phyloP scores from a whole-genome alignment of 2,113 vertebrate genomes.

The Zootoca vivipara region DNA sequence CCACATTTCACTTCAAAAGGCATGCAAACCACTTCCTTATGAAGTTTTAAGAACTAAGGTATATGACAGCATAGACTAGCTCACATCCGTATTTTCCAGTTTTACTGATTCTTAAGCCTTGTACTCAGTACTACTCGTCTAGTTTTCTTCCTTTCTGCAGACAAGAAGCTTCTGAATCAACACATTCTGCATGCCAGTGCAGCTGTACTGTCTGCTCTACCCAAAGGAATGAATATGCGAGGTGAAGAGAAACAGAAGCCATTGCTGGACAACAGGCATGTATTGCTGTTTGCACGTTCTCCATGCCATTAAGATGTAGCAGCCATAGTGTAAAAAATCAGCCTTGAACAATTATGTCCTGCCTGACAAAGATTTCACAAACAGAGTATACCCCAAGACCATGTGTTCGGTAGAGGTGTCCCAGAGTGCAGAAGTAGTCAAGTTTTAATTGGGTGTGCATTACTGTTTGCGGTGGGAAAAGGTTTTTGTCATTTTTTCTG shows the following conservation, averaged over 20 bases:
- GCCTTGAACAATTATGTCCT: not conserved
- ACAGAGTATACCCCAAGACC: not conserved
- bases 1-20: conserved; percentile 3
- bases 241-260: not conserved
- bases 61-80: not conserved
- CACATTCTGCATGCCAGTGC: not conserved
- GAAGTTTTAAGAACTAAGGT: not conserved
- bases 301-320: not conserved
- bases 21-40: not conserved
- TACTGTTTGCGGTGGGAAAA: not conserved
- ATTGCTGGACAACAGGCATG: not conserved
- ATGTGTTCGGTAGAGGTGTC: not conserved
- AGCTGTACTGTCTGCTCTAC: not conserved
- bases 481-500: not conserved
- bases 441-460: not conserved
- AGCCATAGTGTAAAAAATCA: not conserved
- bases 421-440: not conserved
- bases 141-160: not conserved
- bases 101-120: not conserved
- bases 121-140: not conserved
- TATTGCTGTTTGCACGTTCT: not conserved
- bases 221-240: not conserved
- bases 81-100: not conserved
- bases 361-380: not conserved
- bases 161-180: not conserved